Base-by-base conservation (phyloP, 2,113 vertebrate genomes). In the Typhlomys cinereus region DNA sequence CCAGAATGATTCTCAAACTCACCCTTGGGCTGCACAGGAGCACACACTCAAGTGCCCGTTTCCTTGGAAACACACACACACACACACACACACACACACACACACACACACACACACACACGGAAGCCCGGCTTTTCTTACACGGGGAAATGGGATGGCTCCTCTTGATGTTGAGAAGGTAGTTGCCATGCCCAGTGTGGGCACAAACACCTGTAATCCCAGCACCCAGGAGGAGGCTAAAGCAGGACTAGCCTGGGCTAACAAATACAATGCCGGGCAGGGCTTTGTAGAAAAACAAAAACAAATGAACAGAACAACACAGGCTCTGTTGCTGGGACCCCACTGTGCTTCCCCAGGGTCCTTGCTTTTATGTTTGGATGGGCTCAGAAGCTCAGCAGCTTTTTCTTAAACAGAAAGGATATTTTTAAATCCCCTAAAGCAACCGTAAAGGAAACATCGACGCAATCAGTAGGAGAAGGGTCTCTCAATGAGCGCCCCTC, bases 381-480 rank as follows among this genome's bases (percentile, higher is more conserved):
- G 23, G 69, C 36, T 39, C 61, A 80, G 54, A 82, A 71, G 39
- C 69, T 39, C n/a, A 66, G 66, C n/a, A 41, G 44, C 34, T 27
- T 81, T 76, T 88, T 81, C 48, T 85, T 89, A 89, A 89, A 31
- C 25, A 80, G 36, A 89, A 90, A 62, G 25, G 2, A 44, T 85
- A 9, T 66, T 66, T 94, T 81, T 39, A 54, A 82, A 59, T 91
- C 64, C 90, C 46, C 92, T 87, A 59, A 91, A 93, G 81, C 61
- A 86, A 41, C 61, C 31, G 1, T 83, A 76, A 87, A 86, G 76
- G 78, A 93, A 87, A 85, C 27, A 31, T 57, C 20, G 29, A 91
- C 50, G 21, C 85, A 34, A 89, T 86, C 4, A 7, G 70, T 41
- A 54, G 29, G 14, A 3, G 81, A 66, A 64, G 69, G 59, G n/a